Evolutionary conservation across 2,113 vertebrate species (phyloP).

Genomic region (Crotalus helleri): DNA sequence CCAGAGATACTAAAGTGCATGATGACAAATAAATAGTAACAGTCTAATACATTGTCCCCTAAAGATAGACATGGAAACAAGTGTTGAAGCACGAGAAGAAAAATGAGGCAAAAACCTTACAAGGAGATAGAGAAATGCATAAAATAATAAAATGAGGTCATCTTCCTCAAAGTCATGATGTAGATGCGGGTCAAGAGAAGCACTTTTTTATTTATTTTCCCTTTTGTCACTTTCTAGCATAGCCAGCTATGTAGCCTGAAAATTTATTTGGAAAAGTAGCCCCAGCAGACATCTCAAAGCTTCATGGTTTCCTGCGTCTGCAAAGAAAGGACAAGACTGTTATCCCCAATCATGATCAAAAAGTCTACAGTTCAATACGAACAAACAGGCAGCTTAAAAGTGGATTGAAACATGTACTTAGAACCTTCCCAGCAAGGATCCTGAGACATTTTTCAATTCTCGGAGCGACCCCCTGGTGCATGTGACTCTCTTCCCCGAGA

Average conservation of each 20-base stretch:
- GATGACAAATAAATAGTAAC: conserved; percentile 66
- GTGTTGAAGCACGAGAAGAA: conserved; percentile 6
- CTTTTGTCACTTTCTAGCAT: background rate
- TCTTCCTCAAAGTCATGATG: conserved; percentile 17
- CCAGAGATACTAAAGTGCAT: conserved; percentile 71
- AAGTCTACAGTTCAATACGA: no score
- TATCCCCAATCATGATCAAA: background rate
- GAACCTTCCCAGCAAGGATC: background rate
- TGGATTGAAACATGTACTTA: background rate
- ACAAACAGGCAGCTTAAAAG: background rate
- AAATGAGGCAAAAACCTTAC: conserved; percentile 42
- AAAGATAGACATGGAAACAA: conserved; percentile 42
- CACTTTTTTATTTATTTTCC: conserved; percentile 1
- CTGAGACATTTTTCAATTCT: no score
- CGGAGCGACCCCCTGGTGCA: no score
- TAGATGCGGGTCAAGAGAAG: background rate
- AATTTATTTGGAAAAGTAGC: background rate
- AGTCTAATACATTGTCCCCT: conserved; percentile 16
- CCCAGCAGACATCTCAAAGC: background rate
- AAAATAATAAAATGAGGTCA: background rate
- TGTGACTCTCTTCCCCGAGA: background rate
- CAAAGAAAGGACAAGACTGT: conserved; percentile 15
- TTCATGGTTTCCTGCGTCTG: conserved; percentile 89
- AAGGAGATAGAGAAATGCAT: background rate
- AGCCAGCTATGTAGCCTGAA: background rate